Base-by-base conservation (phyloP, 2,113 vertebrate genomes). In the Trematocara variabile region DNA sequence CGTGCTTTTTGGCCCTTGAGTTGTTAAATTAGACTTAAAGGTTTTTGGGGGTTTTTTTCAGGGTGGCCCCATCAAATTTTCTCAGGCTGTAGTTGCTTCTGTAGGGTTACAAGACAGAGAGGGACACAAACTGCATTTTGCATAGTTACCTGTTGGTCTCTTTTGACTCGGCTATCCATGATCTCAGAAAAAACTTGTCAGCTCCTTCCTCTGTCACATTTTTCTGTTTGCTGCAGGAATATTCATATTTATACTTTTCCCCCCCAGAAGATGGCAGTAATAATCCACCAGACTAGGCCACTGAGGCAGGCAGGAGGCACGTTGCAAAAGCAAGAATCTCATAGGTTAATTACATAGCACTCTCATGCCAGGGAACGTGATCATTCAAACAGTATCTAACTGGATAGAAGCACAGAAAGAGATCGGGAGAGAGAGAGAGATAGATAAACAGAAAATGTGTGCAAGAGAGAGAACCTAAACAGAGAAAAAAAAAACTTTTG, bases 221-320 rank as follows among this genome's bases (percentile, higher is more conserved):
- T 63, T 9, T 52, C 13, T 16, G 10, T 18, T 77, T 30, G 22
- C 39, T 63, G 63, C 14, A 2, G n/a, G 28, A 14, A 18, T 14
- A 5, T 8, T 53, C 46, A 5, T 18, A 52, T 56, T 80, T 79
- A 2, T 5, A 5, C 63, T 16, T 70, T 1, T 20, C 3, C 1
- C 28, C 95, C 39, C 90, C 96, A 92, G 89, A 89, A 96, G 95
- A 94, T 95, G 96, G 96, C 95, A 96, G 94, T 93, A 93, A 89
- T 92, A 82, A 82, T 93, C 93, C 93, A 91, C 84, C 68, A 54
- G 86, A 90, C 53, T 75, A 86, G 44, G 5, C 33, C 46, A 4
- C 18, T 6, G n/a, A 88, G 44, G 50, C 81, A 77, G 73, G 52
- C 83, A 86, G 87, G 58, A 84, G 86, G 91, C 91, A 92, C 91